Conservation (phyloP, 2,113 vertebrate genomes). For the Tachuris rubrigastra region DNA sequence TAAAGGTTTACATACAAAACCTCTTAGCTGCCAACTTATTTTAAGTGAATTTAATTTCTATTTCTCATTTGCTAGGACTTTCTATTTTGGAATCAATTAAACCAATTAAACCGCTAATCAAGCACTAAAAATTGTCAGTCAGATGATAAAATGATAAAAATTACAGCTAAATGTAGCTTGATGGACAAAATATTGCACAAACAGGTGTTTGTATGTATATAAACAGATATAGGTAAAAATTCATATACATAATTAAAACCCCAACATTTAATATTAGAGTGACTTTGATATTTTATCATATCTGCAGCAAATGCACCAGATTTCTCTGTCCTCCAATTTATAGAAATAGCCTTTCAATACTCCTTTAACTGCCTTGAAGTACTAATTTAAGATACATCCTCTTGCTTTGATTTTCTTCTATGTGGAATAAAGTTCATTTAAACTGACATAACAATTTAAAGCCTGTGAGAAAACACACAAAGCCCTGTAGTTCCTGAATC, state of each 20-base stretch:
- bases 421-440: neutral
- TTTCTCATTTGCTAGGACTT: neutral
- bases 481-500: neutral
- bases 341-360: neutral
- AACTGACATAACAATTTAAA: neutral
- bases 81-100: neutral
- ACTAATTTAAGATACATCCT: neutral
- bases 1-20: neutral
- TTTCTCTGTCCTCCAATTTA: neutral
- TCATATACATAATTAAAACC: neutral
- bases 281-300: neutral
- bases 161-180: neutral
- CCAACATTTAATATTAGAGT: neutral
- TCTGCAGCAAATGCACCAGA: neutral
- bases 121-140: neutral
- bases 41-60: neutral
- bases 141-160: neutral
- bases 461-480: neutral
- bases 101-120: neutral
- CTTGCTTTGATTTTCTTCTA: neutral
- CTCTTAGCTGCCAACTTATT: neutral
- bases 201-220: accelerated
- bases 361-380: neutral
- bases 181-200: neutral
- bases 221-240: neutral